phyloP scores from a whole-genome alignment of 2,797 vertebrate species.

The Pteronotus mesoamericanus region DNA sequence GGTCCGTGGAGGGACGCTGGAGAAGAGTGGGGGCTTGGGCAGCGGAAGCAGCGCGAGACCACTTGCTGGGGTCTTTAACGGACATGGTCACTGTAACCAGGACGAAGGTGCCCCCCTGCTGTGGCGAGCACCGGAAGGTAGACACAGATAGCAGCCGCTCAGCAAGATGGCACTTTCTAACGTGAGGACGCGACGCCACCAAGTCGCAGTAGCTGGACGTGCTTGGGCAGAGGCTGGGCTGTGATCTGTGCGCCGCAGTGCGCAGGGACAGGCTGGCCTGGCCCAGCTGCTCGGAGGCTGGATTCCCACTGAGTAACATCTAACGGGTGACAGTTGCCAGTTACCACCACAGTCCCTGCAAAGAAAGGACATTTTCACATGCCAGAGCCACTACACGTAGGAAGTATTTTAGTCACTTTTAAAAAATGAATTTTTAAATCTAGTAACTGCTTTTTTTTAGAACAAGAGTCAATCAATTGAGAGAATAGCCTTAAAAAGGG shows the following conservation, averaged over 20 bases:
- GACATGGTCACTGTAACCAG: too few relatives aligned
- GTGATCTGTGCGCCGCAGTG: fast-evolving
- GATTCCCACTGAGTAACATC: not conserved
- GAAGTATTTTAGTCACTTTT: not conserved
- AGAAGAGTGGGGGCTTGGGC: not conserved
- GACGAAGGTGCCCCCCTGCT: not conserved
- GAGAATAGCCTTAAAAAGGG: not conserved
- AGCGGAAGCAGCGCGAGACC: not conserved
- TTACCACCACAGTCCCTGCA: not conserved
- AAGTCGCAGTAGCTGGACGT: not conserved
- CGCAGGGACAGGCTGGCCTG: fast-evolving
- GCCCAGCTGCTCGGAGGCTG: not conserved
- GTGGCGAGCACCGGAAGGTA: fast-evolving
- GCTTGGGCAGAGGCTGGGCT: not conserved
- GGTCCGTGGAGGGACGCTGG: not conserved
- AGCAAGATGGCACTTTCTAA: not conserved
- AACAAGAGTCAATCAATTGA: not conserved
- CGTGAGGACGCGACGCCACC: fast-evolving
- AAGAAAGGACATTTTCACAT: not conserved
- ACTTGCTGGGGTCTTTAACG: not conserved
- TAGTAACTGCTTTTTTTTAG: not conserved
- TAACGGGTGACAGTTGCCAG: not conserved
- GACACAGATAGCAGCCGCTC: not conserved
- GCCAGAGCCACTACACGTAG: not conserved
- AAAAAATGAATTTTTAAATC: not conserved